Conservation (phyloP, 2,888 invertebrate genomes). For the Acanthosepion pharaonis region DNA sequence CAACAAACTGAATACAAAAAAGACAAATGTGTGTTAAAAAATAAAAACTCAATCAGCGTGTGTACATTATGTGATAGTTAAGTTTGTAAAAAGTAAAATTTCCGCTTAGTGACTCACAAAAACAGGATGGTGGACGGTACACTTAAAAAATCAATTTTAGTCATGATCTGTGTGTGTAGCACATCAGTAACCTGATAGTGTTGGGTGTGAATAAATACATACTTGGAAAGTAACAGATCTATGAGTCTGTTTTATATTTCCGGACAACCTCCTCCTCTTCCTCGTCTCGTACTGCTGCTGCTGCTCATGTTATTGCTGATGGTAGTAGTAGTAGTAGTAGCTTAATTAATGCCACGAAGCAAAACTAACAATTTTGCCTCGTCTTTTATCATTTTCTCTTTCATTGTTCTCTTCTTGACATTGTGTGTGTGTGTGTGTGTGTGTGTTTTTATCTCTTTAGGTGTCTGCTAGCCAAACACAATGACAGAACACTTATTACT, state of each 20-base stretch:
- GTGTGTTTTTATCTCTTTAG: background rate
- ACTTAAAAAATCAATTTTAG: slow-evolving; percentile 33
- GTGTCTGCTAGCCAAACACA: background rate
- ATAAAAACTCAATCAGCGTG: background rate
- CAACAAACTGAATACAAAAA: too few species aligned
- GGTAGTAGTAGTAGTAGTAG: background rate
- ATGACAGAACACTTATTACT: background rate
- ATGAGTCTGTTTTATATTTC: slow-evolving; percentile 33
- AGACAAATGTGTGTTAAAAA: background rate
- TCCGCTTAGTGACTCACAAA: background rate
- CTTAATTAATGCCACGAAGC: slow-evolving; percentile 6
- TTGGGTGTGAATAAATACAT: slow-evolving; percentile 33
- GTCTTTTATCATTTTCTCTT: background rate
- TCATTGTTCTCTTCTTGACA: background rate
- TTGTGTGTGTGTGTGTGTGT: background rate
- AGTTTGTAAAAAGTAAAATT: background rate
- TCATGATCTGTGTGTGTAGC: slow-evolving; percentile 11
- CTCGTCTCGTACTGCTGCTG: background rate
- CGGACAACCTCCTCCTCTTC: background rate
- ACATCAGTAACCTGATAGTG: slow-evolving; percentile 17
- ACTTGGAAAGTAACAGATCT: slow-evolving; percentile 33
- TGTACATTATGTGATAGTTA: background rate
- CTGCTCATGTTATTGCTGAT: background rate
- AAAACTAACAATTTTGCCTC: background rate
- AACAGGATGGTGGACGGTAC: slow-evolving; percentile 21